Base-by-base conservation (phyloP, 2,797 vertebrate genomes). In the Kryptolebias ocellatus region DNA sequence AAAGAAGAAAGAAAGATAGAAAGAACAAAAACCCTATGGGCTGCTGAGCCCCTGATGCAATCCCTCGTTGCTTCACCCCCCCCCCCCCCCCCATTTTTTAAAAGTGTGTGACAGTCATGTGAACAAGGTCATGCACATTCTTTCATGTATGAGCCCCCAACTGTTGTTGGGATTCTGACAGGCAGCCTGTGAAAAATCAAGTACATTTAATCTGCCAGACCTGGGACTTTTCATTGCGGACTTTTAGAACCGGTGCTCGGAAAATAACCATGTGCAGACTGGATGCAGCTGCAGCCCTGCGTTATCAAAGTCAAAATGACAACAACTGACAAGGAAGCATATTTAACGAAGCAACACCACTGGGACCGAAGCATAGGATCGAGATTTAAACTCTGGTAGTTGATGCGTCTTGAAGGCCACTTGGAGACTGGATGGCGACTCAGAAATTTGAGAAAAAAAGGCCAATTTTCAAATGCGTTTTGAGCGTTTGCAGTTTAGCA, bases 91-190 rank as follows among this genome's bases (percentile, higher is more conserved):
- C 37, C 64, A 70, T 76, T 70, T 60, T 62, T 53, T 69, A 69
- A 59, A 12, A 56, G 68, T 70, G 88, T 87, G 90, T 88, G 90
- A 91, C 88, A 85, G 90, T 93, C 91, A 92, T 93, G 92, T 93
- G 92, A 92, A 88, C 83, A 85, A 76, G 87, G 83, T 80, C 75
- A 78, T 51, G 83, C 82, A 84, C 90, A 92, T 92, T 92, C 90
- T 91, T 93, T 93, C 88, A 91, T 88, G 86, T 89, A 84, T 90
- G 85, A 90, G 88, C 70, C 79, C 70, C 29, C 81, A 87, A 89
- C 85, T 76, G 79, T 76, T 81, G 70, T 67, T 75, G 77, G 82
- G 78, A 81, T 73, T 85, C 66, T 72, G 88, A 84, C 83, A 69
- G 79, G 78, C 56, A 50, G 65, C 66, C 64, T 4, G 64, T 45